Percentiles rank a stretch among this genome's conserved stretches.
Conservation (phyloP, 2,113 vertebrate species). For the Alligator mississippiensis region DNA sequence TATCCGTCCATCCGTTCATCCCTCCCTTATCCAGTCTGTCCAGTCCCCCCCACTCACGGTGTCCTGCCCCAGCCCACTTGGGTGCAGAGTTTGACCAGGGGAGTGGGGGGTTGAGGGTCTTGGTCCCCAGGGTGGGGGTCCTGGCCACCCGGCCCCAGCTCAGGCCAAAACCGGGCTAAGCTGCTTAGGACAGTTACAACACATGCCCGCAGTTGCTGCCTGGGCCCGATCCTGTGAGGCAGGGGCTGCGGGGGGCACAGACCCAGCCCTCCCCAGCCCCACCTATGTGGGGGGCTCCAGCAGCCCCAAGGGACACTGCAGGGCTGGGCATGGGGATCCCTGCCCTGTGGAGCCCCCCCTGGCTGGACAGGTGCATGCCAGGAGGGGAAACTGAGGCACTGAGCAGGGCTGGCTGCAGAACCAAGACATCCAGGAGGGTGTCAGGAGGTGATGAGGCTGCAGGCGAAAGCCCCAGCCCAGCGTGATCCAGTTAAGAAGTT, state of each 20-base stretch:
- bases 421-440: too few species aligned
- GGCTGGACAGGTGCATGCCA: too few species aligned
- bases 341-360: too few species aligned
- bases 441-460: background rate
- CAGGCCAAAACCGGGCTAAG: conserved; percentile 49
- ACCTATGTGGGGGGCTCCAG: too few species aligned
- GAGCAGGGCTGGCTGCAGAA: background rate
- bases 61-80: background rate
- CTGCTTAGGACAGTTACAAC: conserved; percentile 19
- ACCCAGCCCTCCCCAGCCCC: too few species aligned
- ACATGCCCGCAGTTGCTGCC: background rate
- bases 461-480: background rate
- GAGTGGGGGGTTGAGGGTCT: fast-evolving
- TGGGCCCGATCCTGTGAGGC: background rate
- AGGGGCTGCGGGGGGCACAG: too few species aligned
- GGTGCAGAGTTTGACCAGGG: fast-evolving
- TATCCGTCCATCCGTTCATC: background rate
- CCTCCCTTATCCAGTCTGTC: background rate
- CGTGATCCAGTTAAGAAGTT: conserved; percentile 50
- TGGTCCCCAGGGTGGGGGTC: background rate
- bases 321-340: too few species aligned
- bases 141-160: background rate
- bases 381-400: background rate
- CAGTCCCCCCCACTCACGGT: background rate
- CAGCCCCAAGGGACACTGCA: too few species aligned